Evolutionary conservation across 2,888 invertebrate species (phyloP).

Genomic region (Andrena bicolor): DNA sequence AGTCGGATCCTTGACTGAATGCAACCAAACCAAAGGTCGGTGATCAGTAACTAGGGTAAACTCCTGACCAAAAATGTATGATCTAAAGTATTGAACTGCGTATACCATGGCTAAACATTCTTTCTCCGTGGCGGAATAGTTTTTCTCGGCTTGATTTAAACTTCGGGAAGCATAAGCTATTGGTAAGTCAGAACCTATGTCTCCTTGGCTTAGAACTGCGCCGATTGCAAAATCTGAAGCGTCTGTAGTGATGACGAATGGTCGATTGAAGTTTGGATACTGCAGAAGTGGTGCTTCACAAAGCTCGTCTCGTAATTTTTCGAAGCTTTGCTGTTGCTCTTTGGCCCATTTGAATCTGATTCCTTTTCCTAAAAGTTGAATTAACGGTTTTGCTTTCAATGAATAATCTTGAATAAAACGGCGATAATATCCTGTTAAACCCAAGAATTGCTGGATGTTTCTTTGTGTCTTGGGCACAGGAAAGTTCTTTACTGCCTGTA

Average conservation of each 20-base stretch:
- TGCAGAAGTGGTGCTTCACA: slow-evolving; percentile 1
- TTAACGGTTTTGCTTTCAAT: background rate
- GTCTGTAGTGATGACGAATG: background rate
- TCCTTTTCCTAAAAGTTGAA: background rate
- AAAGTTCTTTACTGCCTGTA: background rate
- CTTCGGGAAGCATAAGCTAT: slow-evolving; percentile 12
- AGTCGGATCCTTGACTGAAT: background rate
- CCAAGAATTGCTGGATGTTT: slow-evolving; percentile 9
- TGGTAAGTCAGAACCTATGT: background rate
- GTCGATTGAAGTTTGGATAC: background rate
- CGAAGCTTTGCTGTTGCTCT: background rate
- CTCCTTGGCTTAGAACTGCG: background rate
- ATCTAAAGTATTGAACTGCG: slow-evolving; percentile 12
- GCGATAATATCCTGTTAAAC: background rate
- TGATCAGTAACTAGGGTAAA: background rate
- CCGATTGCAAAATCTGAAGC: slow-evolving; percentile 5
- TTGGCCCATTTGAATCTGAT: background rate
- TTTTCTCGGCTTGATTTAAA: background rate
- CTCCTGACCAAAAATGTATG: background rate
- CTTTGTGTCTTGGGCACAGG: background rate
- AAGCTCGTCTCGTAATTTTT: background rate
- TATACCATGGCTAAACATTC: slow-evolving; percentile 8
- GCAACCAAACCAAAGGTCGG: background rate
- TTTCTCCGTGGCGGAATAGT: slow-evolving; percentile 3
- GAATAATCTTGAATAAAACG: background rate